phyloP scores from a whole-genome alignment of 2,888 invertebrate species.

The Stenodema calcarata region DNA sequence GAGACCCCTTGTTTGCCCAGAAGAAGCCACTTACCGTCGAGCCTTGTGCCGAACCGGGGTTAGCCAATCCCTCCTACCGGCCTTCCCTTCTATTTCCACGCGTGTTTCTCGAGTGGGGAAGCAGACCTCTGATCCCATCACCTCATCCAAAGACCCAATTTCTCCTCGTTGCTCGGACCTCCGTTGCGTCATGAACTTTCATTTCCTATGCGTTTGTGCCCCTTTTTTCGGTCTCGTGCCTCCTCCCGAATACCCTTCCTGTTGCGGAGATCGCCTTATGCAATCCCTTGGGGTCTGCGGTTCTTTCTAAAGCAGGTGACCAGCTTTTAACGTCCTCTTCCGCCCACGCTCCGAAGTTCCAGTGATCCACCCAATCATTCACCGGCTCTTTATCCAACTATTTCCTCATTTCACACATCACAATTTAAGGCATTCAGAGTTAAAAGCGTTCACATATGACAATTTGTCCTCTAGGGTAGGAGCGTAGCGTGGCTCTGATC shows the following conservation, averaged over 20 bases:
- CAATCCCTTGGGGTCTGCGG: neutral
- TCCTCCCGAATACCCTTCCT: neutral
- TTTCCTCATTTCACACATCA: too few species aligned
- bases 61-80: neutral
- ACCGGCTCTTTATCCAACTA: too few species aligned
- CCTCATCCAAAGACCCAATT: neutral
- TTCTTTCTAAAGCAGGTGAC: neutral
- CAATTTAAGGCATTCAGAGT: too few species aligned
- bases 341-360: neutral
- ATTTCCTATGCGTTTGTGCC: neutral
- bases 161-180: neutral
- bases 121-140: neutral
- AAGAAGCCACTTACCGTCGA: neutral
- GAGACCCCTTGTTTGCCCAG: neutral
- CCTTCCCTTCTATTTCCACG: neutral
- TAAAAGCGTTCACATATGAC: too few species aligned
- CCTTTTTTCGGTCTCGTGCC: neutral
- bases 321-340: neutral
- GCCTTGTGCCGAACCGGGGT: too few species aligned
- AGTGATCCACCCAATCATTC: neutral
- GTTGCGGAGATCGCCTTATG: neutral
- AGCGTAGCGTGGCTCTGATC: too few species aligned
- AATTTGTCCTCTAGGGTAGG: too few species aligned
- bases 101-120: neutral
- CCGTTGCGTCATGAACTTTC: conserved; percentile 4